Evolutionary conservation across 2,888 invertebrate genomes (phyloP), one percentile per base, ranked within the genome.

Genomic region (Drosophila fungiperda): DNA sequence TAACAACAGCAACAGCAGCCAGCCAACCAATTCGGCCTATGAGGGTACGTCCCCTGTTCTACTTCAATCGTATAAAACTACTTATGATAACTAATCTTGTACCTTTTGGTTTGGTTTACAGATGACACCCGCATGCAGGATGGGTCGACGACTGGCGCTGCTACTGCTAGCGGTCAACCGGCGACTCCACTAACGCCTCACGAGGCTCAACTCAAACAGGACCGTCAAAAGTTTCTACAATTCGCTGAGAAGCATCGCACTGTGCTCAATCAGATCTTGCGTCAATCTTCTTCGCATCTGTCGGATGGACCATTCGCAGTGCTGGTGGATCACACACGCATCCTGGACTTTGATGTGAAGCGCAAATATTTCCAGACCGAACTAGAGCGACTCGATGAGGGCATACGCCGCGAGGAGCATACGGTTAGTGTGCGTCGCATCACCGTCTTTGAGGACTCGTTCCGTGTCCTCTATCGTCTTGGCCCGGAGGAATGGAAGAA

Each of bases 321-420:
- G 1, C 94, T 98, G 8, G 97, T 97, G 3, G 97, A 97, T 93
- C 97, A 97, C 90, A 97, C 97, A 0, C 94, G 97, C 76, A 96
- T 98, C 55, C 93, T 98, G 26, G 98, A 98, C 93, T 98, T 98
- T 92, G 98, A 98, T 92, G 97, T 98, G 0, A 98, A 98, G 92
- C 94, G 97, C 50, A 94, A 96, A 62, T 97, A 97, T 92, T 98
- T 98, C 94, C 94, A 97, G 68, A 96, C 97, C n/a, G 97, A 98
- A 93, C 93, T 98, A 52, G 97, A 97, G 89, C 94, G 97, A 61
- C 94, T 96, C 92, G 97, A 98, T 91, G 97, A 97, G 90, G 96
- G 96, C 38, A 95, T 96, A 55, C 93, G 96, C 36, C 94, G 97
- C 5, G 97, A 97, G 92, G 98, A 98, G 92, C 94, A 97, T 38